Evolutionary conservation across 2,888 invertebrate species (phyloP).

Genomic region (Phalangium opilio): DNA sequence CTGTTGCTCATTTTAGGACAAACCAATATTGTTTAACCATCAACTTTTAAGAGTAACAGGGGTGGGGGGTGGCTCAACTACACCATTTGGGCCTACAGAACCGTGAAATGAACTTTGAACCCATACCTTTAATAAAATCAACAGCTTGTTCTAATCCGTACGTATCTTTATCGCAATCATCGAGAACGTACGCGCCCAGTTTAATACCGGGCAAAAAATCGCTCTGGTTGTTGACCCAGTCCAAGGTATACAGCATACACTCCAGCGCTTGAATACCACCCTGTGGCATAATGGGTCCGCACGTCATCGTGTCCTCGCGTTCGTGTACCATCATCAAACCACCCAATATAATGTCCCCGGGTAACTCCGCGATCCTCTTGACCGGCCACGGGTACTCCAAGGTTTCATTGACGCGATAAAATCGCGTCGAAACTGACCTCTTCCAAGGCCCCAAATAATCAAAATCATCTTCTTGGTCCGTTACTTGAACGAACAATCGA

Average conservation of each 20-base stretch:
- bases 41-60: too few species aligned
- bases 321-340: conserved; percentile 93
- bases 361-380: conserved; percentile 68
- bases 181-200: conserved; percentile 73
- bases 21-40: too few species aligned
- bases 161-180: conserved; percentile 91
- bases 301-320: conserved; percentile 67
- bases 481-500: too few species aligned
- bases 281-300: conserved; percentile 87
- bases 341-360: conserved; percentile 74
- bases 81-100: too few species aligned
- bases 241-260: conserved; percentile 79
- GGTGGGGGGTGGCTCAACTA: too few species aligned
- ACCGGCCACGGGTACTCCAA: conserved; percentile 48
- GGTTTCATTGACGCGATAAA: too few species aligned
- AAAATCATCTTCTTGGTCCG: too few species aligned
- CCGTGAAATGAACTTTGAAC: too few species aligned
- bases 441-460: too few species aligned
- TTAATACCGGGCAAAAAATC: conserved; percentile 57
- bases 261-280: conserved; percentile 62
- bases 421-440: too few species aligned
- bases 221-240: conserved; percentile 50
- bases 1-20: too few species aligned
- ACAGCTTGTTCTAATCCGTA: conserved; percentile 90
- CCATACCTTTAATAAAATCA: conserved; percentile 90